These are phyloP conservation scores for Eristalinus aeneus DNA, from an alignment of 2,888 invertebrate genomes.

Conservation along the genomic window DNA sequence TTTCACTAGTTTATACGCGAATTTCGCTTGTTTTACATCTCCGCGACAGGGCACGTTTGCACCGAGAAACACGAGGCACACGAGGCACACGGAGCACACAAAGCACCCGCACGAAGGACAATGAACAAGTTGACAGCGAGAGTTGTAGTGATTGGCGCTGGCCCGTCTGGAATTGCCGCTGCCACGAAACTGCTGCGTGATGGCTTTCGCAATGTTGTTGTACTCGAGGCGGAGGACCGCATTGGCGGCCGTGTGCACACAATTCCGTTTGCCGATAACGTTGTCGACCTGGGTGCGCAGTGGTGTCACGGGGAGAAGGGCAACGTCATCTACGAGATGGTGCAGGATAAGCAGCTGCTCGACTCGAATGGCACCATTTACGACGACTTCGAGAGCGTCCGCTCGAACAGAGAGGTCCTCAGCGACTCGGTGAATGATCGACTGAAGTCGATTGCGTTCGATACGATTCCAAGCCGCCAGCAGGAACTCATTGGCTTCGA, in stretches of 20 bases:
- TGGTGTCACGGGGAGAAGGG: constrained; percentile 86
- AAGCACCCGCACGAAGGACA: not conserved
- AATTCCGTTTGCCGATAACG: constrained; percentile 82
- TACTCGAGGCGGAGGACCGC: constrained; percentile 84
- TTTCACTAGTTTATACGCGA: not conserved
- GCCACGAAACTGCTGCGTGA: constrained; percentile 79
- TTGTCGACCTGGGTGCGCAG: constrained; percentile 88
- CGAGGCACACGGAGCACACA: too few species aligned
- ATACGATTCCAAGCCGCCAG: constrained; percentile 77
- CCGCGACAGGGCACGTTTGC: not conserved
- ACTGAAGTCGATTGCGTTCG: constrained; percentile 78
- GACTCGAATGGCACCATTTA: constrained; percentile 75
- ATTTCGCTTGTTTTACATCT: not conserved
- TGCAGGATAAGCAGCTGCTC: constrained; percentile 76
- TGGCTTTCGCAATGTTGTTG: constrained; percentile 81
- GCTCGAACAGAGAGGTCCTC: constrained; percentile 79
- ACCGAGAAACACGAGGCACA: too few species aligned
- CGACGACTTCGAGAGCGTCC: constrained; percentile 75
- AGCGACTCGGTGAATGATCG: constrained; percentile 75
- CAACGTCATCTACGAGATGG: constrained; percentile 84
- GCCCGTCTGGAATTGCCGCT: constrained; percentile 79
- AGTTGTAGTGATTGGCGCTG: constrained; percentile 79
- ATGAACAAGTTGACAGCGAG: constrained; percentile 73
- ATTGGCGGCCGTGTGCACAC: constrained; percentile 85
- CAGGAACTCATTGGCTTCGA: constrained; percentile 76